These are phyloP conservation scores for Caligus rogercresseyi DNA, from an alignment of 1,140 invertebrate species.

Conservation along the genomic window DNA sequence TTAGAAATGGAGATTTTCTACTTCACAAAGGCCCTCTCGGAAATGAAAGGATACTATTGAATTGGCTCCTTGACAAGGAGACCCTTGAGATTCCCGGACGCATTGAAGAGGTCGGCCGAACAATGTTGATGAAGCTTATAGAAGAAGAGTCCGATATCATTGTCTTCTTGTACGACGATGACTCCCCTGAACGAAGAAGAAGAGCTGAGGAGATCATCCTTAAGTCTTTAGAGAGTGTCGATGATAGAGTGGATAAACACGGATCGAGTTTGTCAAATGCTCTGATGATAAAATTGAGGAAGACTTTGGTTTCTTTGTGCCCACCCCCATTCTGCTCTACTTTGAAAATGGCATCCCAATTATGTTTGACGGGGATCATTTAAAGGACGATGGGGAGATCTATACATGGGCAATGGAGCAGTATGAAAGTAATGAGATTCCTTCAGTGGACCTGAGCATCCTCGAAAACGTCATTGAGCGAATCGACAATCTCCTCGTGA, in stretches of 20 bases:
- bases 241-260: conserved; percentile 74
- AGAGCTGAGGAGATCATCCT: conserved; percentile 28
- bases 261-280: conserved; percentile 80
- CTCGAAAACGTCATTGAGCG: conserved; percentile 17
- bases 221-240: conserved; percentile 61
- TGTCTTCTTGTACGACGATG: conserved; percentile 71
- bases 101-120: conserved; percentile 79
- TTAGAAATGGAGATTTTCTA: conserved; percentile 53
- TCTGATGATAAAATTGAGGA: conserved; percentile 51
- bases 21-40: conserved; percentile 57
- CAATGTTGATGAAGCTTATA: conserved; percentile 76
- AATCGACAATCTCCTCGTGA: conserved; percentile 10
- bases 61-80: conserved; percentile 78
- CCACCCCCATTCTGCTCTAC: conserved; percentile 43
- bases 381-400: conserved; percentile 11
- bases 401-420: conserved; percentile 5
- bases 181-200: conserved; percentile 28
- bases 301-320: conserved; percentile 43
- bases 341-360: conserved; percentile 24
- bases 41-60: conserved; percentile 68
- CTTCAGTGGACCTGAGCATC: not conserved
- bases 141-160: conserved; percentile 70
- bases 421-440: conserved; percentile 5
- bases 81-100: conserved; percentile 74
- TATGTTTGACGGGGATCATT: conserved; percentile 3